Base-by-base conservation (phyloP, 2,113 vertebrate genomes). In the Cephalopterus ornatus region DNA sequence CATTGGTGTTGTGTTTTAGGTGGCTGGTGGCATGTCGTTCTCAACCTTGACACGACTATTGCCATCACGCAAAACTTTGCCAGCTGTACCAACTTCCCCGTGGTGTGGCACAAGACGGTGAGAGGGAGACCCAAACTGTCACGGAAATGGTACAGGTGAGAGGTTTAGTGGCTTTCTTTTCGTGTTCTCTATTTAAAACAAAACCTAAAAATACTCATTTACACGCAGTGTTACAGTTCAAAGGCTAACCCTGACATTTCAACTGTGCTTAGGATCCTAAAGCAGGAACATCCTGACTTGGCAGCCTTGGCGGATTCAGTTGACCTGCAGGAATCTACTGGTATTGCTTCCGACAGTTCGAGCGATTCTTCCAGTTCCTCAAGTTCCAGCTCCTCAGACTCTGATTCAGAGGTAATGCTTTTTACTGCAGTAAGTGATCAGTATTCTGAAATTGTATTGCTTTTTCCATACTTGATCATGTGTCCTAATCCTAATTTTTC, bases 31-130 rank as follows among this genome's bases (percentile, higher is more conserved):
- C 99, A 99, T 2, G 99, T 99, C 0, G 99, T 99, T 50, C 98
- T 99, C 78, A 99, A 99, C 80, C 96, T 99, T 41, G 99, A 99
- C 97, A 99, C 98, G 0, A 98, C 99, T 8, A 99, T 99, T 91
- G 99, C 99, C 58, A 96, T 99, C 96, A 99, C 99, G 4, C 99
- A 99, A 95, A 99, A 99, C 95, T 99, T 99, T 42, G 99, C 99
- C 97, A 99, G 99, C 97, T 98, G 98, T 27, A 99, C 99, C 84
- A 99, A 99, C 97, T 99, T 99, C 95, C 99, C 99, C 32, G 99
- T 99, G 52, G 99, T 99, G 39, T 99, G 99, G 99, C 99, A 99
- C 98, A 99, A 99, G 97, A 99, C 99, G 1, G 99, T 99, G 32
- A 98, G 99, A 83, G 99, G 99, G 32, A 98, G 99, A 32, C 99